A percentile compares a stretch with the other conserved stretches of the same genome.
Conservation (phyloP, 2,888 invertebrate species). For the Calameuta idolon region DNA sequence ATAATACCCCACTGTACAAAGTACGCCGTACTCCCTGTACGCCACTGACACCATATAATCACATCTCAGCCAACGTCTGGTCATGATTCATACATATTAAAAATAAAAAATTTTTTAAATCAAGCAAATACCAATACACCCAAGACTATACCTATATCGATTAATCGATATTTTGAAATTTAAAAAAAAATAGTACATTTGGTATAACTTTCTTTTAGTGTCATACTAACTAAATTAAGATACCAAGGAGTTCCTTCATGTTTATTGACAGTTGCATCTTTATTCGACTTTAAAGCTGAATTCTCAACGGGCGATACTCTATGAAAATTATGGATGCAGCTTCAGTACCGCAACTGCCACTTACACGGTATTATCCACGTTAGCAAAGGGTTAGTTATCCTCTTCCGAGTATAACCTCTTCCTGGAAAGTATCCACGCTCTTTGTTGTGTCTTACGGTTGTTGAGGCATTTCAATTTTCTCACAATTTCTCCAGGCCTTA, state of each 20-base stretch:
- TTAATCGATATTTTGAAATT: background rate
- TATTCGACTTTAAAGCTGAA: constrained; percentile 37
- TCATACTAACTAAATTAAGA: background rate
- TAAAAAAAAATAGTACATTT: background rate
- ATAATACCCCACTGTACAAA: constrained; percentile 60
- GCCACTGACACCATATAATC: constrained; percentile 62
- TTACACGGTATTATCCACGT: constrained; percentile 29
- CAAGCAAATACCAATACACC: constrained; percentile 29
- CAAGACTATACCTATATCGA: background rate
- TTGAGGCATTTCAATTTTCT: constrained; percentile 4
- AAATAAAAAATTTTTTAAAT: constrained; percentile 31
- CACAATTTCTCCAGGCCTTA: background rate
- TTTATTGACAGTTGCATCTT: constrained; percentile 16
- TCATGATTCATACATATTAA: constrained; percentile 53
- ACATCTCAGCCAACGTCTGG: constrained; percentile 49
- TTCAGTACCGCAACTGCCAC: constrained; percentile 16
- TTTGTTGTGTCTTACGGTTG: background rate
- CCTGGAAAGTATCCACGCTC: constrained; percentile 8
- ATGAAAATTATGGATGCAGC: constrained; percentile 36
- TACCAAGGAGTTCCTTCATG: background rate
- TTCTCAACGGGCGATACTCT: constrained; percentile 36
- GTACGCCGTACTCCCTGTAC: constrained; percentile 53
- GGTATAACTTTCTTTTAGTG: background rate
- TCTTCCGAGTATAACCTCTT: constrained; percentile 17
- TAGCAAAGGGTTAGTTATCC: constrained; percentile 18